Conservation (phyloP, 2,888 invertebrate genomes). For the Rugalucina vietnamica region DNA sequence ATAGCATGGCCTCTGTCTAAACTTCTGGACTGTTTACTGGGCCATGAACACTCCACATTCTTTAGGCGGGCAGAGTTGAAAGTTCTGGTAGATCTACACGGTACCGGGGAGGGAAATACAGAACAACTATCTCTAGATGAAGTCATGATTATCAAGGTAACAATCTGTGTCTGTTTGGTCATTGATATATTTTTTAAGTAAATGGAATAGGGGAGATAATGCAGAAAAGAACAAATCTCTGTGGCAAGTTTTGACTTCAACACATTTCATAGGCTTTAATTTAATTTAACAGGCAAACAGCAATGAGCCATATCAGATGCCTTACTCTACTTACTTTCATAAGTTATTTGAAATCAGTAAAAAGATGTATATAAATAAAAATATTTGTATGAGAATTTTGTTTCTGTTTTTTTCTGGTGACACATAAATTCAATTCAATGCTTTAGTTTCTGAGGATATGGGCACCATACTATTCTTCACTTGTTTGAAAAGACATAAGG, state of each 20-base stretch:
- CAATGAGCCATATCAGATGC: too few species aligned
- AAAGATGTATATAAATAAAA: background rate
- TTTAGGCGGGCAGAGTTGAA: conserved; percentile 81
- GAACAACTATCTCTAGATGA: conserved; percentile 79
- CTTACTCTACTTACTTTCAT: too few species aligned
- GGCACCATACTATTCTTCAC: too few species aligned
- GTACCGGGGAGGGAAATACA: conserved; percentile 44
- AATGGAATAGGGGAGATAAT: too few species aligned
- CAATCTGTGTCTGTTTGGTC: too few species aligned
- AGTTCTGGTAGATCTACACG: conserved; percentile 82
- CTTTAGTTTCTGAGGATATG: too few species aligned
- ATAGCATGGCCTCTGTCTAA: conserved; percentile 83
- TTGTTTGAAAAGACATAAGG: too few species aligned
- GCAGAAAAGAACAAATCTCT: too few species aligned
- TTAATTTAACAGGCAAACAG: too few species aligned
- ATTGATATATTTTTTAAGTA: too few species aligned
- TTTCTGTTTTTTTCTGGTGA: background rate
- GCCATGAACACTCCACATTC: conserved; percentile 80
- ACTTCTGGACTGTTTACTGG: conserved; percentile 81
- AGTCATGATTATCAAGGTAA: conserved; percentile 82
- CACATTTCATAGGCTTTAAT: too few species aligned
- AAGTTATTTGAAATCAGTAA: background rate
- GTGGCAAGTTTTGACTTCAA: too few species aligned
- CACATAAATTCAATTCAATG: background rate
- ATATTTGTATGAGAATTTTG: background rate